Percentiles rank a stretch among this genome's conserved stretches.
These are phyloP conservation scores for Lasioglossum malachurum DNA, from an alignment of 2,888 invertebrate genomes.

Conservation along the genomic window DNA sequence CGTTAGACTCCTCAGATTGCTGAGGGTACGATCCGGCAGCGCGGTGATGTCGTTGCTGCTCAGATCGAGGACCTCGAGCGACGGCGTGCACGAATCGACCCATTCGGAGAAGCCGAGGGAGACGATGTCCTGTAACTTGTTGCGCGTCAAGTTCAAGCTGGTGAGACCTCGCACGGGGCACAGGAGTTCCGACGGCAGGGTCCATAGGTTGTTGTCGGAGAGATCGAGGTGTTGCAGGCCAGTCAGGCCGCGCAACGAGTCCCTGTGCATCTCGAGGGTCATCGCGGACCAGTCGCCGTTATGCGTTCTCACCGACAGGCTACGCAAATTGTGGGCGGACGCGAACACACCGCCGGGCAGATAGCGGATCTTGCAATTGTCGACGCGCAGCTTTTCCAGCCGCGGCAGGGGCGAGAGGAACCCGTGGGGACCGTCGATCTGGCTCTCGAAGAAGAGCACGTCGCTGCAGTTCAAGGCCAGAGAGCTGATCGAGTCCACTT, in stretches of 20 bases:
- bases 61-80: constrained; percentile 90
- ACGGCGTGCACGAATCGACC: constrained; percentile 90
- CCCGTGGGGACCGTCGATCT: constrained; percentile 84
- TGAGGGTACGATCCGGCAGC: constrained; percentile 90
- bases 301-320: constrained; percentile 90
- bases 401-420: constrained; percentile 88
- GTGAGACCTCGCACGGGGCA: constrained; percentile 90
- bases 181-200: constrained; percentile 90
- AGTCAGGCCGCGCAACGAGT: constrained; percentile 89
- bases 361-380: constrained; percentile 91
- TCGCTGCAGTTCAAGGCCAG: constrained; percentile 91
- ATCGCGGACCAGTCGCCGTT: constrained; percentile 93
- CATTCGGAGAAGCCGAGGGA: constrained; percentile 91
- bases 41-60: constrained; percentile 90
- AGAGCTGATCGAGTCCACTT: constrained; percentile 89
- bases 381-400: constrained; percentile 89
- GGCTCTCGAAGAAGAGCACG: constrained; percentile 90
- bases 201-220: constrained; percentile 92
- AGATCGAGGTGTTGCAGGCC: constrained; percentile 90
- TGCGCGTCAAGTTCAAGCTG: constrained; percentile 90
- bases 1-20: constrained; percentile 89
- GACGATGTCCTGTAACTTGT: constrained; percentile 92
- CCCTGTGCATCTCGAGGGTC: constrained; percentile 91
- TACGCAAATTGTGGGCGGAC: constrained; percentile 88
- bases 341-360: constrained; percentile 90